These are phyloP conservation scores for Diploptera punctata DNA, from an alignment of 2,888 invertebrate species.

Conservation along the genomic window DNA sequence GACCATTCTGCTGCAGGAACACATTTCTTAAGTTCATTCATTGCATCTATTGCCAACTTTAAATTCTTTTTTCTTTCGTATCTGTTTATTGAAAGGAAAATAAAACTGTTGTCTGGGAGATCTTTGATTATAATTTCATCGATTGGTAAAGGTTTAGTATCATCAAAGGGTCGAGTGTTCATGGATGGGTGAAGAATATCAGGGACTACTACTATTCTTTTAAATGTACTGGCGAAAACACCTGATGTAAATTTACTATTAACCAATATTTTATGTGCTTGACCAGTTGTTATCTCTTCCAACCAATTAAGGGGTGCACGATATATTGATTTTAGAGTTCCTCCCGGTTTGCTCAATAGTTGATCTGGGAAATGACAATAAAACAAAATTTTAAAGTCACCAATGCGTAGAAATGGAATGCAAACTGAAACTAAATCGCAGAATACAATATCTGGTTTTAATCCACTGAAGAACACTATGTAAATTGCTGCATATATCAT, in stretches of 20 bases:
- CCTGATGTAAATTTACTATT: conserved; percentile 96
- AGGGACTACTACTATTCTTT: conserved; percentile 69
- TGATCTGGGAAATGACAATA: conserved; percentile 99
- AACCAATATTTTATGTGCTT: conserved; percentile 90
- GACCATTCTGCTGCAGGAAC: conserved; percentile 65
- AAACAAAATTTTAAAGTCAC: conserved; percentile 77
- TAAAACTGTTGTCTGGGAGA: conserved; percentile 54
- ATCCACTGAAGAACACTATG: conserved; percentile 72
- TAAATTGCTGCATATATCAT: conserved; percentile 92
- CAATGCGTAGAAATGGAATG: conserved; percentile 81
- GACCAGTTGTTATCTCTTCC: conserved; percentile 86
- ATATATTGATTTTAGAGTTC: conserved; percentile 80
- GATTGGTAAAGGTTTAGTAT: conserved; percentile 53
- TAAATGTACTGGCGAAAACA: conserved; percentile 87
- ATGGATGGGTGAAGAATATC: conserved; percentile 95
- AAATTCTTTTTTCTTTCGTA: conserved; percentile 97
- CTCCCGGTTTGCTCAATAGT: conserved; percentile 79
- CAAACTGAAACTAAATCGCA: conserved; percentile 95
- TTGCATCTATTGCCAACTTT: conserved; percentile 80
- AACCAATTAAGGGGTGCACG: conserved; percentile 88
- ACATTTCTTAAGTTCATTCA: conserved; percentile 68
- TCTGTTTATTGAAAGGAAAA: conserved; percentile 94
- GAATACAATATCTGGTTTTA: conserved; percentile 82
- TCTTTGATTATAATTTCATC: conserved; percentile 49
- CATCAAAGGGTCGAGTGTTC: conserved; percentile 76